Base-by-base conservation (phyloP, 2,797 vertebrate species). In the Decapterus maruadsi region DNA sequence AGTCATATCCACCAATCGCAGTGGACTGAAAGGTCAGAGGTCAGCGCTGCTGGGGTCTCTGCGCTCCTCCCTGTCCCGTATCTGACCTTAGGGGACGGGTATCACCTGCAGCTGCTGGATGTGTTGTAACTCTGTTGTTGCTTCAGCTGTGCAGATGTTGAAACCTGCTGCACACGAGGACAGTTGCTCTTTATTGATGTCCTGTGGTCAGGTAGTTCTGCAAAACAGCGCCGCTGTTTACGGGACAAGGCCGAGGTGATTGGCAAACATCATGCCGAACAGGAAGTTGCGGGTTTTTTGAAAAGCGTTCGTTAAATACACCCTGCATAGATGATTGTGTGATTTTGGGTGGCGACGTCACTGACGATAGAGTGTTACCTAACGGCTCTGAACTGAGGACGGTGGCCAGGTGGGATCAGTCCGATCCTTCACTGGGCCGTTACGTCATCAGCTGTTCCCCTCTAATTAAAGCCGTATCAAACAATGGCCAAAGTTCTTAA, bases 181-280 rank as follows among this genome's bases (percentile, higher is more conserved):
- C 82, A 54, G 77, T 85, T 75, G 78, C 87, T 83, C 71, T 78
- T 81, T 67, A 78, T 81, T 78, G 87, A 65, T 75, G 90, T 68
- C 67, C 75, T 92, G 91, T 77, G 90, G 92, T 88, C 69, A 50
- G 74, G 75, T 86, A 90, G 89, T 93, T 93, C 90, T 91, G 90
- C 88, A 93, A 93, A 91, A 84, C 59, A 51, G 45, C 36, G 38
- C 42, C 14, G 0, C 26, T 26, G n/a, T 85, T 91, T 87, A 91
- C 89, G 66, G 89, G 87, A 91, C 36, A 12, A 40, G 58, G 60
- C 65, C 0, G 19, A 53, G 20, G 50, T 11, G 45, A 66, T 87
- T 89, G 77, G 81, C 84, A 42, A 90, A 72, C 74, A 60, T 17
- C 31, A 1, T 45, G 0, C 9, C 43, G 73, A 86, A 83, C 51